A percentile compares a stretch with the other conserved stretches of the same genome.
Conservation (phyloP, 2,797 vertebrate genomes). For the Decapterus maruadsi region DNA sequence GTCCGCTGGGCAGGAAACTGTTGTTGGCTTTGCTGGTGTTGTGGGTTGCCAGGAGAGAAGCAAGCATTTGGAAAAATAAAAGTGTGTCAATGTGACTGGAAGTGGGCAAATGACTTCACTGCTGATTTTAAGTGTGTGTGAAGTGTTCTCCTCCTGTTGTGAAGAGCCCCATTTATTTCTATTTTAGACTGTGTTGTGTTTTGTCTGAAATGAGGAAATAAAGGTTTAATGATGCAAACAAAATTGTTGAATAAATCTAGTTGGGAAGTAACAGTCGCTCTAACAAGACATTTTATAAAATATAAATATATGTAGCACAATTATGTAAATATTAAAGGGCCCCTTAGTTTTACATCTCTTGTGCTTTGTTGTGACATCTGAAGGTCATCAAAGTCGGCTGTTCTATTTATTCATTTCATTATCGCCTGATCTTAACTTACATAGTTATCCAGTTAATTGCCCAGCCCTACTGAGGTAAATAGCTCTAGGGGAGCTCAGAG, state of each 20-base stretch:
- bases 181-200: not conserved
- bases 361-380: too few species aligned
- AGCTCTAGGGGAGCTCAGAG: too few species aligned
- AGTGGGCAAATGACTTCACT: conserved; percentile 13
- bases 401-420: too few species aligned
- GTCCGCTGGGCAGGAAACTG: conserved; percentile 45
- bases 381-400: too few species aligned
- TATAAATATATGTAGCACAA: too few species aligned
- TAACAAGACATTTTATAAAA: too few species aligned
- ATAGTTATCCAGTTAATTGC: too few species aligned
- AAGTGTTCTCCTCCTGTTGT: not conserved
- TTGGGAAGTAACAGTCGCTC: too few species aligned
- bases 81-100: conserved; percentile 7
- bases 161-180: not conserved
- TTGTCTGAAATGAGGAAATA: not conserved
- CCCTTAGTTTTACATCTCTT: too few species aligned
- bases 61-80: conserved; percentile 12
- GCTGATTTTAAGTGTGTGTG: not conserved
- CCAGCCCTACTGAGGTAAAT: too few species aligned
- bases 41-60: conserved; percentile 47
- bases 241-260: not conserved
- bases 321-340: too few species aligned
- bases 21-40: conserved; percentile 29
- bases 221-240: not conserved
- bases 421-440: too few species aligned